A percentile compares a stretch with the other conserved stretches of the same genome.
These are phyloP conservation scores for Xerus inauris DNA, from an alignment of 2,113 vertebrate species.

Conservation along the genomic window DNA sequence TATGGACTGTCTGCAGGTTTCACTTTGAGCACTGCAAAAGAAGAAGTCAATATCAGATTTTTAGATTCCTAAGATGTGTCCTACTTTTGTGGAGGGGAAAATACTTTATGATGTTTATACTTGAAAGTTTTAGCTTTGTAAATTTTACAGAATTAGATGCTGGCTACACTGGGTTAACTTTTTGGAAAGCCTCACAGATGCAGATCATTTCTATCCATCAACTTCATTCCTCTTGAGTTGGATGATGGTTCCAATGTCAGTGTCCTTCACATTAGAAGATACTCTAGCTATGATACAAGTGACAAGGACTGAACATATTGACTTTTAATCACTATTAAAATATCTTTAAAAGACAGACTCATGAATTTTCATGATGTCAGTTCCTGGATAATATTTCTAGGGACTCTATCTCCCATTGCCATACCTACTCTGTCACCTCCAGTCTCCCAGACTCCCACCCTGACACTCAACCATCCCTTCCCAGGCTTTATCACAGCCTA, in stretches of 20 bases:
- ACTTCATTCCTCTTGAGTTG: not conserved
- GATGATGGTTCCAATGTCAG: not conserved
- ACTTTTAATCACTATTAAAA: not conserved
- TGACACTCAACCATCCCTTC: rapidly evolving
- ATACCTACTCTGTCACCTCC: not conserved
- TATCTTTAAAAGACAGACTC: not conserved
- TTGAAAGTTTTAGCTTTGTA: conserved; percentile 43
- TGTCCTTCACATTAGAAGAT: not conserved
- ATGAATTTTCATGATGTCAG: not conserved
- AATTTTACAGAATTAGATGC: not conserved
- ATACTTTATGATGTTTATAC: not conserved
- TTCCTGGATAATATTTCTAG: not conserved
- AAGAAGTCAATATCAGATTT: conserved; percentile 53
- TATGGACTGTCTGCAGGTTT: conserved; percentile 3
- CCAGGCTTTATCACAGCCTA: not conserved
- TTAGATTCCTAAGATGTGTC: conserved; percentile 34
- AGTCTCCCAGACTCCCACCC: rapidly evolving
- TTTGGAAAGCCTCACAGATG: not conserved
- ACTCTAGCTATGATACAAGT: not conserved
- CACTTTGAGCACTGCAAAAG: not conserved
- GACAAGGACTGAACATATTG: not conserved
- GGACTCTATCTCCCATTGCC: not conserved
- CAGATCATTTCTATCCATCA: conserved; percentile 5
- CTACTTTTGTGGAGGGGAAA: conserved; percentile 5
- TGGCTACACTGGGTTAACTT: not conserved